phyloP scores from a whole-genome alignment of 1,140 invertebrate genomes.

The Carposina sasakii region DNA sequence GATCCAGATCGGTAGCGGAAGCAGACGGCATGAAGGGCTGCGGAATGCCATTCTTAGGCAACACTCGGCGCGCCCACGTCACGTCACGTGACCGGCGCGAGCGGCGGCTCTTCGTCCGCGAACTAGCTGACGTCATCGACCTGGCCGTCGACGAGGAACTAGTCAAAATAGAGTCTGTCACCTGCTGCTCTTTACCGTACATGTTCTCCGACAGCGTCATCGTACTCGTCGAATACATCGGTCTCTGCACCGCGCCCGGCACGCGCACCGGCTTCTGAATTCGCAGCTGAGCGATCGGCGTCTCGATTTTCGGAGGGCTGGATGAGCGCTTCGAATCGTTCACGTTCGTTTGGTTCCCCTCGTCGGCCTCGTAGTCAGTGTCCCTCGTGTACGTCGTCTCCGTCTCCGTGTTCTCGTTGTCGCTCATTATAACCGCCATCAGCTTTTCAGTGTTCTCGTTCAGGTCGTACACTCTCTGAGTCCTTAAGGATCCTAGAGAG shows the following conservation, averaged over 20 bases:
- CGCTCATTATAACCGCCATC: slow-evolving; percentile 48
- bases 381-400: slow-evolving; percentile 14
- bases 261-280: slow-evolving; percentile 19
- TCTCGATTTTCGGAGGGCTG: slow-evolving; percentile 55
- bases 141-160: background rate
- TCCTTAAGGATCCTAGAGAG: slow-evolving; percentile 33
- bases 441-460: slow-evolving; percentile 53
- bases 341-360: background rate
- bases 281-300: slow-evolving; percentile 44
- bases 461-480: slow-evolving; percentile 49
- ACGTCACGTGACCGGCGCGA: slow-evolving; percentile 38
- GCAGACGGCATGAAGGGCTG: slow-evolving; percentile 22
- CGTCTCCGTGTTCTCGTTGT: slow-evolving; percentile 30
- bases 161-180: slow-evolving; percentile 23
- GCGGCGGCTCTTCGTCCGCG: slow-evolving; percentile 33
- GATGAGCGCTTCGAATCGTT: slow-evolving; percentile 12
- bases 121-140: slow-evolving; percentile 19
- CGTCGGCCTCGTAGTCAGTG: background rate
- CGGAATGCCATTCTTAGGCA: slow-evolving; percentile 32
- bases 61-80: slow-evolving; percentile 46
- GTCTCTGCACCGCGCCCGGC: slow-evolving; percentile 7
- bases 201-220: slow-evolving; percentile 36
- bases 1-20: slow-evolving; percentile 43
- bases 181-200: slow-evolving; percentile 20
- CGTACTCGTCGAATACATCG: slow-evolving; percentile 38